Evolutionary conservation across 2,888 invertebrate genomes (phyloP), one percentile per base, ranked within the genome.

Genomic region (Phlogophora meticulosa): DNA sequence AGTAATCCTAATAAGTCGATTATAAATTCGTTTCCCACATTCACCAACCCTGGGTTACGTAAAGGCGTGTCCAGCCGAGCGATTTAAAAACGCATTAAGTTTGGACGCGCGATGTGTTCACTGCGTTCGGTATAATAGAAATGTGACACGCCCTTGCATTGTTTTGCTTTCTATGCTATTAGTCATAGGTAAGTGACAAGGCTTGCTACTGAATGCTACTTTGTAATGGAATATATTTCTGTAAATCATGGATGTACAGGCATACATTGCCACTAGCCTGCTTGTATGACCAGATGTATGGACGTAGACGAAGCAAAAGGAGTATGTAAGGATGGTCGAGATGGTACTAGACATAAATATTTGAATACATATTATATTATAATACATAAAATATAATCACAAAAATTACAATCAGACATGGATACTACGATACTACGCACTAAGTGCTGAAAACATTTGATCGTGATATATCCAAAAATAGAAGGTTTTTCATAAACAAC

Each of bases 41-140:
- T 80, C 81, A 52, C 72, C 84, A 87, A 71, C 86, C 86, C 86
- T 87, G 66, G 11, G 48, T 84, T 80, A 74, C 65, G 68, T 84
- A 83, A 86, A 71, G 84, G 71, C 62, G 72, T 67, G 70, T 55
- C 49, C 78, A 73, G 63, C 76, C 51, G 65, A 60, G 45, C 77
- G 76, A 81, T 79, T 81, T 78, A 78, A 84, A 81, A 81, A 83
- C 74, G 76, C 81, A 82, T 80, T 76, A 76, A 48, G 69, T 76
- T 60, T 58, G 59, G 22, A 58, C 67, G 46, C 51, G 66, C 73
- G 72, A 76, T 82, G 81, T 81, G 69, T 83, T 72, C 49, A 36
- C 75, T 72, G 28, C 32, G 7, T 46, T 34, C 22, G 28, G 48
- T 32, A 61, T 85, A 83, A 76, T 75, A 80, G 72, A 80, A 76